Evolutionary conservation across 2,888 invertebrate genomes (phyloP).

Genomic region (Cancer borealis): DNA sequence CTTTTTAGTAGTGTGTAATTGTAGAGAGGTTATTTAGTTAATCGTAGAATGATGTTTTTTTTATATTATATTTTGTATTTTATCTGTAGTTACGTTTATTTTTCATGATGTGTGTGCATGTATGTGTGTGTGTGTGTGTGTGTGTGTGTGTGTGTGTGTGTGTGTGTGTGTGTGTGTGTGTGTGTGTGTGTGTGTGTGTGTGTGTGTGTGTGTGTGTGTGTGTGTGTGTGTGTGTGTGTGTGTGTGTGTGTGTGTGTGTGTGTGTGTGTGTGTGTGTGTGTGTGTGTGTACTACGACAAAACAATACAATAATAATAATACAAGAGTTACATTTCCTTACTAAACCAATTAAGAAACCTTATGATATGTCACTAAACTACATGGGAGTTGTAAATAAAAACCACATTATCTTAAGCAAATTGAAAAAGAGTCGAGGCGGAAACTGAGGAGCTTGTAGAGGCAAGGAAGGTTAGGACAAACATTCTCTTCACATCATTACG

Average conservation of each 20-base stretch:
- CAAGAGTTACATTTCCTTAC: no score
- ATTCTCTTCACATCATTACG: not conserved
- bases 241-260: conserved; percentile 32
- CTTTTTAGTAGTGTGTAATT: not conserved
- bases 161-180: not conserved
- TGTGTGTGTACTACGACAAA: not conserved
- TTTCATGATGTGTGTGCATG: not conserved
- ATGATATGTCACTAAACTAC: not conserved
- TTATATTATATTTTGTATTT: not conserved
- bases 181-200: not conserved
- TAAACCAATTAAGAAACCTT: no score
- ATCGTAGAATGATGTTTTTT: not conserved
- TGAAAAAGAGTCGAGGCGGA: not conserved
- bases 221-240: conserved; percentile 32
- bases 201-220: not conserved
- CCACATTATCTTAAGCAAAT: not conserved
- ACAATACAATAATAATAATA: no score
- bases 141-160: not conserved
- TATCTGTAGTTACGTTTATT: not conserved
- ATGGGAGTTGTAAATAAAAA: not conserved
- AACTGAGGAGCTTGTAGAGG: not conserved
- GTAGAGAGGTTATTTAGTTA: not conserved
- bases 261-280: conserved; percentile 27
- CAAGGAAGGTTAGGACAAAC: no score
- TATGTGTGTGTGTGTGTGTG: not conserved